Base-by-base conservation (phyloP, 2,888 invertebrate genomes). In the Drosophila fungiperda region DNA sequence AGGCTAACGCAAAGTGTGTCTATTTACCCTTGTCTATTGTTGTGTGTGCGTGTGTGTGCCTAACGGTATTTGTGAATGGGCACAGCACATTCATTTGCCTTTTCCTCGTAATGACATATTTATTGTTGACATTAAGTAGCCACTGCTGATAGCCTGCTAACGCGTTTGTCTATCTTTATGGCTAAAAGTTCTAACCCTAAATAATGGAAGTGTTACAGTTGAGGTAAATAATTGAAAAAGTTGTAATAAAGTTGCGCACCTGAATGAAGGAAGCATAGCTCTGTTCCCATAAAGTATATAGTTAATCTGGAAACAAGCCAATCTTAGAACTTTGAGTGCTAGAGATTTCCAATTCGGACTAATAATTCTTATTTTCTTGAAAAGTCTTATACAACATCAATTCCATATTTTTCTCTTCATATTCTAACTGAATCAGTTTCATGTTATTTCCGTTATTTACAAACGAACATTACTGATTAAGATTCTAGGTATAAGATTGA, bases 1-100 rank as follows among this genome's bases (percentile, higher is more conserved):
- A 84, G 69, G 68, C 58, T 80, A 67, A 40, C 61, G 65, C 71
- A 67, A 61, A 71, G 81, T 66, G 78, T 68, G 63, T 81, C 55
- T 81, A 63, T 83, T 87, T 87, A 67, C 54, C 66, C 55, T 50
- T 50, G 38, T 17, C 35, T 36, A 9, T 23, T 61, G 29, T 59
- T 55, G 45, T 49, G 20, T 50, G 38, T 59, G 61, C 66, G 42
- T 35, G 66, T 64, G 59, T 64, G 57, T 63, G 23, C 23, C 63
- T 75, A 83, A 87, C 87, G 79, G 87, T 75, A 87, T 81, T 80
- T 89, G 82, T 74, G 73, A 74, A 76, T 74, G 81, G 80, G 60
- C 66, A 59, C 48, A 68, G 35, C 40, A 59, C 48, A 53, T 33
- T 58, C 68, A 26, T 35, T 55, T 35, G 53, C 15, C 20, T 4